A percentile compares a stretch with the other conserved stretches of the same genome.
phyloP scores from a whole-genome alignment of 2,113 vertebrate species.

The Oreochromis spilurus region DNA sequence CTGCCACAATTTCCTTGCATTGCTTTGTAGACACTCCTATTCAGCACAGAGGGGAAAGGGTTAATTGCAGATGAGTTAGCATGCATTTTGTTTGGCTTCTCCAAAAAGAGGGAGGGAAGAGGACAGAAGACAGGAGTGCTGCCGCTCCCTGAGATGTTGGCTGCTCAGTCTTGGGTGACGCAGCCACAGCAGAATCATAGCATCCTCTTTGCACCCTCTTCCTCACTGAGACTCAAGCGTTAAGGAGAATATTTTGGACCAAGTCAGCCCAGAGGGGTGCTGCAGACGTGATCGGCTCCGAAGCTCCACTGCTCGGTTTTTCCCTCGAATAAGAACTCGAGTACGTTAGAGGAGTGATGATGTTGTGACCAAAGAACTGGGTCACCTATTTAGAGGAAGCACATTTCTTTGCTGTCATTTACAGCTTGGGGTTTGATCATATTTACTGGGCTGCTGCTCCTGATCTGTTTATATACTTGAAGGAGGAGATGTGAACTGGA shows the following conservation, averaged over 20 bases:
- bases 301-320: not conserved
- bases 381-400: not conserved
- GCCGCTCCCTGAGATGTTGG: not conserved
- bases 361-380: constrained; percentile 16
- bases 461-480: not conserved
- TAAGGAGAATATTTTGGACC: constrained; percentile 7
- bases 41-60: not conserved
- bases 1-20: not conserved
- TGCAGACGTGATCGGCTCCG: not conserved
- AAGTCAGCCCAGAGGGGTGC: not conserved
- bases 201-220: not conserved
- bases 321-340: not conserved
- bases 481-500: not conserved
- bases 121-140: not conserved
- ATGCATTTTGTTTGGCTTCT: not conserved
- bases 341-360: constrained; percentile 11
- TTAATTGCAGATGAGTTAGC: constrained; percentile 4
- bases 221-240: not conserved
- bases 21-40: not conserved
- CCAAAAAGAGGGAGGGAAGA: not conserved
- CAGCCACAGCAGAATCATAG: not conserved
- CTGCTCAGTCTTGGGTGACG: constrained; percentile 4
- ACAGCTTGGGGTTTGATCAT: constrained; percentile 5
- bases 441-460: not conserved
- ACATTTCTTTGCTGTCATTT: not conserved